Evolutionary conservation across 2,888 invertebrate genomes (phyloP).

Genomic region (Yponomeuta plumbellus): DNA sequence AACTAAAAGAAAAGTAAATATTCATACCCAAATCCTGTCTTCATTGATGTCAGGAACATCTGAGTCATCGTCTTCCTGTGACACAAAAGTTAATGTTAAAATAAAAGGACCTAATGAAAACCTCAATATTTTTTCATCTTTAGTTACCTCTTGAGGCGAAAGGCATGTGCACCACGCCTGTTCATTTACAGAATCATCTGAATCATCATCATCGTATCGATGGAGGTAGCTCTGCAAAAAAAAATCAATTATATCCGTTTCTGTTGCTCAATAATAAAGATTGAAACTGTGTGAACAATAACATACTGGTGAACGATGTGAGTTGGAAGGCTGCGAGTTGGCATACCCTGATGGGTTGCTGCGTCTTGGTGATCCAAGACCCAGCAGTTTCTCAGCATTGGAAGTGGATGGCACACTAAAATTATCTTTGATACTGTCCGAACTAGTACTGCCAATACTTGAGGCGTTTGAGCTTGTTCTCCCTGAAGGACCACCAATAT

Average conservation of each 20-base stretch:
- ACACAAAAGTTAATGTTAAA: constrained; percentile 6
- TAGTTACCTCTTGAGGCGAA: constrained; percentile 58
- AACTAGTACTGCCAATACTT: constrained; percentile 56
- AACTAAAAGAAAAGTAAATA: neutral
- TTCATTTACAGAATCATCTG: constrained; percentile 58
- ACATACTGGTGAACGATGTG: constrained; percentile 38
- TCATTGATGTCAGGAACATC: constrained; percentile 35
- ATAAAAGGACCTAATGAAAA: neutral
- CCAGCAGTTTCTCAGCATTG: constrained; percentile 62
- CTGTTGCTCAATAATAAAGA: neutral
- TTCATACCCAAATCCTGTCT: constrained; percentile 57
- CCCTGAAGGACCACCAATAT: constrained; percentile 47
- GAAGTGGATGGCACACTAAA: constrained; percentile 63
- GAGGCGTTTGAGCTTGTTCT: constrained; percentile 61
- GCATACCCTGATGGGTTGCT: too few relatives aligned
- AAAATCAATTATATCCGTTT: neutral
- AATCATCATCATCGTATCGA: constrained; percentile 55
- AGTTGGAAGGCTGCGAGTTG: constrained; percentile 5
- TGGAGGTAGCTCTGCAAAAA: constrained; percentile 46
- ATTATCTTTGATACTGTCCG: constrained; percentile 50
- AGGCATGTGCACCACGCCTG: constrained; percentile 65
- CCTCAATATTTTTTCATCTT: neutral
- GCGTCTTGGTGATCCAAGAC: constrained; percentile 41
- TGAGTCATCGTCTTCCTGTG: constrained; percentile 59
- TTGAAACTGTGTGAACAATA: neutral